Conservation (phyloP, 1,140 invertebrate species). For the Eriocheir sinensis region DNA sequence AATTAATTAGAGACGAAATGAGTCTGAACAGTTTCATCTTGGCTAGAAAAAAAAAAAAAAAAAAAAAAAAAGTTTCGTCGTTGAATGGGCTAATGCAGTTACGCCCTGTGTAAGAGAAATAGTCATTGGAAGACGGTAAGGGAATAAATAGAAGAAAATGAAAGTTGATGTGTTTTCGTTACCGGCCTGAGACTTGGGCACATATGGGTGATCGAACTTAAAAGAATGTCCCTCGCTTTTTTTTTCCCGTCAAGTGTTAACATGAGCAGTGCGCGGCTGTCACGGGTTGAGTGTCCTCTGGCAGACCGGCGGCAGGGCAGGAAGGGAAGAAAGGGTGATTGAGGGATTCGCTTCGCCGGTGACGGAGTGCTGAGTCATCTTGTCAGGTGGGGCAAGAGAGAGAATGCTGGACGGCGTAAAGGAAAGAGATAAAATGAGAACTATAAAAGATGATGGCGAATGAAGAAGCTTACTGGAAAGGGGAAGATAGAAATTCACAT, state of each 20-base stretch:
- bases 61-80: too few relatives aligned
- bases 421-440: neutral
- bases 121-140: too few relatives aligned
- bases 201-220: too few relatives aligned
- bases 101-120: too few relatives aligned
- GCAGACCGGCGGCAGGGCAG: neutral
- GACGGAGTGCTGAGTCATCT: neutral
- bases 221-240: neutral
- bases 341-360: neutral
- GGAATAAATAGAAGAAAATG: too few relatives aligned
- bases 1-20: too few relatives aligned
- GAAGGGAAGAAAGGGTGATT: neutral
- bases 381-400: neutral
- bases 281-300: neutral
- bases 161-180: too few relatives aligned
- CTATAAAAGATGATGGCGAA: neutral
- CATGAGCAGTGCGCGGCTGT: neutral
- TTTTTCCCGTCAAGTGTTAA: neutral
- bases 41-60: too few relatives aligned
- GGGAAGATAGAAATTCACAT: neutral
- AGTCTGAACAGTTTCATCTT: too few relatives aligned
- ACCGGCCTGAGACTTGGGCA: too few relatives aligned
- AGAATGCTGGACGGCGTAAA: neutral
- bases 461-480: neutral
- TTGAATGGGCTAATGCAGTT: too few relatives aligned